Base-by-base conservation (phyloP, 2,797 vertebrate species). In the Pristis pectinata region DNA sequence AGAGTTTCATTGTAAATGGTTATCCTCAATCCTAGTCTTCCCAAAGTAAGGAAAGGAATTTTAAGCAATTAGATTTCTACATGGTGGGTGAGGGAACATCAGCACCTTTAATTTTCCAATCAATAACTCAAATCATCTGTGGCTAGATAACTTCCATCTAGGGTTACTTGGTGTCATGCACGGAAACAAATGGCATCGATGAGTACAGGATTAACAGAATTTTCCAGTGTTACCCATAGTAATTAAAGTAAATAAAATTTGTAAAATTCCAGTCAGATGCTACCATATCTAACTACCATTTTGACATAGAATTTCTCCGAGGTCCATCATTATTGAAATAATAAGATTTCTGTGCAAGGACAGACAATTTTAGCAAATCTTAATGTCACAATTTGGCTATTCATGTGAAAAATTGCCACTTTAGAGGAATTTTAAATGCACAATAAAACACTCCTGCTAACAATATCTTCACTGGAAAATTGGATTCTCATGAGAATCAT, bases 371-470 rank as follows among this genome's bases (percentile, higher is more conserved):
- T 76, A 94, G 44, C 92, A 94, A 94, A 94, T 95, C 95, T 95
- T 85, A 95, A 95, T 89, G 83, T 49, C 93, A 94, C 83, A 96
- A 95, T 96, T 96, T 96, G 95, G 92, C 96, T 97, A 97, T 96
- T 97, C 95, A 96, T 96, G 96, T 97, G 96, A 97, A 96, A 97
- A 97, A 97, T 96, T 96, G 97, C 95, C 95, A 96, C 96, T 97
- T 96, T 96, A 95, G 96, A 95, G 95, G 93, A 95, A 95, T 96
- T 97, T 95, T 87, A 95, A 96, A 95, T 95, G 95, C 95, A 96
- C 95, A 97, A 95, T 96, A 95, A 96, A 96, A 96, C 96, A 95
- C 95, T 96, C 96, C 95, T 96, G 96, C 95, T 96, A 97, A 96
- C 95, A 96, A 95, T 96, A 95, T 96, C 94, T 94, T 96, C 95